These are phyloP conservation scores for Rhagoletis zephyria DNA, from an alignment of 1,140 invertebrate species.

Conservation along the genomic window DNA sequence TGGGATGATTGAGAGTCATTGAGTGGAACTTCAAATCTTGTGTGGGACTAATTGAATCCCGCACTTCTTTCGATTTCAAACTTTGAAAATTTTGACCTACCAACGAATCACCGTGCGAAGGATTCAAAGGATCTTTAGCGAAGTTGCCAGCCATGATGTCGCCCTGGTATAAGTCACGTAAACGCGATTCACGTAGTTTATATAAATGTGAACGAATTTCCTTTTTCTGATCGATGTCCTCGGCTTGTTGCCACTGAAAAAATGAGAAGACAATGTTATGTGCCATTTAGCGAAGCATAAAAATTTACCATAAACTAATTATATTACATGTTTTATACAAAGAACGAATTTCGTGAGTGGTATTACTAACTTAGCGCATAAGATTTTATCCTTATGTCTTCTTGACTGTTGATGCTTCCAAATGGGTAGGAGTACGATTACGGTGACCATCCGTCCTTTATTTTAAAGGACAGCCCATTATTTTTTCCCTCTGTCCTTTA, in stretches of 20 bases:
- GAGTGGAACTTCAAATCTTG: constrained; percentile 73
- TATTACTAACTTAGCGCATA: too few species aligned
- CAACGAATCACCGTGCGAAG: constrained; percentile 80
- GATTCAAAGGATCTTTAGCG: constrained; percentile 70
- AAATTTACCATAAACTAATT: too few species aligned
- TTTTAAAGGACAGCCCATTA: too few species aligned
- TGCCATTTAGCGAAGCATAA: too few species aligned
- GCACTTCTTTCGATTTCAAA: constrained; percentile 83
- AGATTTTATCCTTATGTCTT: too few species aligned
- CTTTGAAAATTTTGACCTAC: constrained; percentile 83
- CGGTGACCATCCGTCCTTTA: too few species aligned
- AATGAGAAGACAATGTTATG: background rate
- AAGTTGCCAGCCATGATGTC: constrained; percentile 73
- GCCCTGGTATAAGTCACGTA: constrained; percentile 80
- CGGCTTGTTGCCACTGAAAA: constrained; percentile 86
- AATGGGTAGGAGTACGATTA: too few species aligned
- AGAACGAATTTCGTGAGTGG: too few species aligned
- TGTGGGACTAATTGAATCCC: constrained; percentile 83
- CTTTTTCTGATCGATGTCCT: constrained; percentile 87
- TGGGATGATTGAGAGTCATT: constrained; percentile 66
- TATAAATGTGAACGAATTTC: constrained; percentile 89
- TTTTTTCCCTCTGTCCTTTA: too few species aligned
- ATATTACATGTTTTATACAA: too few species aligned
- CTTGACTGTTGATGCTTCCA: too few species aligned
- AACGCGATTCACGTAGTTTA: constrained; percentile 83